Evolutionary conservation across 2,888 invertebrate genomes (phyloP).

Genomic region (Scrobipalpa atriplicella): DNA sequence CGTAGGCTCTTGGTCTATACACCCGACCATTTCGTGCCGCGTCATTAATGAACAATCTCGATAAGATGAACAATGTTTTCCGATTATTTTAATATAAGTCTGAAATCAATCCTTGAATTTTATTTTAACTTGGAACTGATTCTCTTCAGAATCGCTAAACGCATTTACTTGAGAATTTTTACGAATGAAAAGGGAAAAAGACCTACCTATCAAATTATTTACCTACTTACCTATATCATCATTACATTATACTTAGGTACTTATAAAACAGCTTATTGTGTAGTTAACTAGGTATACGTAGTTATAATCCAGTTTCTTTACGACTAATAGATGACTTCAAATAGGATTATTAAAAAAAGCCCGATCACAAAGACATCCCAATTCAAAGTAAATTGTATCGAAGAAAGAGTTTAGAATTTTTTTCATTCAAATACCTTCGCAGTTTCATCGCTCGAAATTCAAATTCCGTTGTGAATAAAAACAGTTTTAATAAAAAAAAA

Average conservation of each 20-base stretch:
- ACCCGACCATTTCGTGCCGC: not conserved
- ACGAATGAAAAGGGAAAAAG: too few species aligned
- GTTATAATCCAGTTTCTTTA: too few species aligned
- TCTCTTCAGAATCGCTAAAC: too few species aligned
- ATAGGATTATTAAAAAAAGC: not conserved
- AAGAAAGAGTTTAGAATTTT: not conserved
- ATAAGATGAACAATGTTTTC: not conserved
- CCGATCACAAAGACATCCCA: not conserved
- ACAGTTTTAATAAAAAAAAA: not conserved
- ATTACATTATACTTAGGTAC: too few species aligned
- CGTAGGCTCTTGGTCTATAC: too few species aligned
- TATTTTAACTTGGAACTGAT: not conserved
- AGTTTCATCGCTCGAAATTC: constrained; percentile 1
- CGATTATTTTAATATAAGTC: not conserved
- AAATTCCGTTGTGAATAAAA: not conserved
- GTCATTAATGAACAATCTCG: not conserved
- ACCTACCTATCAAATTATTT: too few species aligned
- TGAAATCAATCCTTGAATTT: not conserved
- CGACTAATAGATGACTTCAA: too few species aligned
- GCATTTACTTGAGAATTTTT: too few species aligned
- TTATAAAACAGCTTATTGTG: too few species aligned
- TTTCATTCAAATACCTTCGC: not conserved
- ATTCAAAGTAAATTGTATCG: not conserved
- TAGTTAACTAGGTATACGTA: too few species aligned
- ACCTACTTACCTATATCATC: too few species aligned